Percentiles rank a stretch among this genome's conserved stretches.
Conservation (phyloP, 2,888 invertebrate species). For the Melieria crassipennis region DNA sequence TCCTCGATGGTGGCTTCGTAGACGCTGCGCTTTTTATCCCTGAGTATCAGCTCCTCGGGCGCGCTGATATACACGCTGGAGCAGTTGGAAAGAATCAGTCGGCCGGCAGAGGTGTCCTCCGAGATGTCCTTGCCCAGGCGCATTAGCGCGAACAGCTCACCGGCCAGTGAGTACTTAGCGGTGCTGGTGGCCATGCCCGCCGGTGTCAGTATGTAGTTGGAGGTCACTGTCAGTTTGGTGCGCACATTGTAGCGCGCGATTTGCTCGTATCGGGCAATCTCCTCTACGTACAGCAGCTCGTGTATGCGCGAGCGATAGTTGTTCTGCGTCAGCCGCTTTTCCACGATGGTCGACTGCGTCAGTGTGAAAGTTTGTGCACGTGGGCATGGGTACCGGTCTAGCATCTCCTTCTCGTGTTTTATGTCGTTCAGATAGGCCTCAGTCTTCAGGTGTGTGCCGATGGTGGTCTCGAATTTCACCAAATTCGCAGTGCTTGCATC, state of each 20-base stretch:
- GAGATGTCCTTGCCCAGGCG: constrained; percentile 78
- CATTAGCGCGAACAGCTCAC: constrained; percentile 80
- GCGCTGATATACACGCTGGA: constrained; percentile 73
- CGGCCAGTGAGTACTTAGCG: constrained; percentile 79
- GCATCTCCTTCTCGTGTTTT: constrained; percentile 69
- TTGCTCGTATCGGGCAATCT: constrained; percentile 77
- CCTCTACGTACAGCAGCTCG: constrained; percentile 79
- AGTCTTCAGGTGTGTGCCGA: constrained; percentile 68
- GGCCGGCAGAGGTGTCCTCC: constrained; percentile 83
- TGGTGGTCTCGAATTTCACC: constrained; percentile 69
- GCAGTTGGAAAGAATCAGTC: constrained; percentile 81
- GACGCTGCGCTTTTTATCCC: constrained; percentile 67
- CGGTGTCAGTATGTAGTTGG: constrained; percentile 76
- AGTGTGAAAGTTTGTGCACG: constrained; percentile 73
- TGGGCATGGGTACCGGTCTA: constrained; percentile 74
- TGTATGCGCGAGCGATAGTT: constrained; percentile 81
- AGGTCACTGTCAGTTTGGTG: constrained; percentile 71
- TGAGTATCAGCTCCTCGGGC: constrained; percentile 49
- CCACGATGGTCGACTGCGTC: constrained; percentile 75
- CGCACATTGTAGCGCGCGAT: constrained; percentile 76
- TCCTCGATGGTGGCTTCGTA: constrained; percentile 83
- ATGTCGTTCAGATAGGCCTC: constrained; percentile 65
- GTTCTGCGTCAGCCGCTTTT: constrained; percentile 71
- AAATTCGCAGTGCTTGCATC: constrained; percentile 69
- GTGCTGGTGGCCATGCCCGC: constrained; percentile 75